These are phyloP conservation scores for Hirudo medicinalis DNA, from an alignment of 1,140 invertebrate genomes.

Conservation along the genomic window DNA sequence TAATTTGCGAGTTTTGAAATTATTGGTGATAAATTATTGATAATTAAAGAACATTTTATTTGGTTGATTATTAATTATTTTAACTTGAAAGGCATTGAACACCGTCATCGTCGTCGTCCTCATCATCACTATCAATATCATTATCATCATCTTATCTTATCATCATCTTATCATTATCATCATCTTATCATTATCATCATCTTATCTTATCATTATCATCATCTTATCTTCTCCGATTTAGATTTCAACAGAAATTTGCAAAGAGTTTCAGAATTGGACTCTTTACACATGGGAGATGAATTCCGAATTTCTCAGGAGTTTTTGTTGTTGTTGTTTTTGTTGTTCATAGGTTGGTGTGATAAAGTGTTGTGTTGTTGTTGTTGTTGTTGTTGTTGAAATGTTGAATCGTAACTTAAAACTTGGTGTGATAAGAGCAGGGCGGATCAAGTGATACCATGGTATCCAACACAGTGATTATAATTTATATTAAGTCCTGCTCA, in stretches of 20 bases:
- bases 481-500: neutral
- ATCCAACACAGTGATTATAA: neutral
- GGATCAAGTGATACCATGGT: neutral
- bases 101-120: too few species aligned
- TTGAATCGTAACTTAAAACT: neutral
- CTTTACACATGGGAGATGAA: neutral
- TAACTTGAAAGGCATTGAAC: too few species aligned
- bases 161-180: too few species aligned
- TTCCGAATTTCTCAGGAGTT: neutral
- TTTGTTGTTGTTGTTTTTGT: conserved; percentile 7
- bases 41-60: too few species aligned
- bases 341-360: neutral
- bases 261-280: neutral
- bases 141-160: too few species aligned
- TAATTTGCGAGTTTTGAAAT: too few species aligned
- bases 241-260: conserved; percentile 1
- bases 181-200: too few species aligned
- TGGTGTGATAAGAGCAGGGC: neutral
- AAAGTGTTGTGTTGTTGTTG: conserved; percentile 1
- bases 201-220: too few species aligned
- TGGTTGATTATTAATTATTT: too few species aligned
- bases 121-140: too few species aligned
- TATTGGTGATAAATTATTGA: too few species aligned
- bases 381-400: neutral
- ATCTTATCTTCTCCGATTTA: neutral